These are phyloP conservation scores for Dipodomys merriami DNA, from an alignment of 2,113 vertebrate genomes.

Conservation along the genomic window DNA sequence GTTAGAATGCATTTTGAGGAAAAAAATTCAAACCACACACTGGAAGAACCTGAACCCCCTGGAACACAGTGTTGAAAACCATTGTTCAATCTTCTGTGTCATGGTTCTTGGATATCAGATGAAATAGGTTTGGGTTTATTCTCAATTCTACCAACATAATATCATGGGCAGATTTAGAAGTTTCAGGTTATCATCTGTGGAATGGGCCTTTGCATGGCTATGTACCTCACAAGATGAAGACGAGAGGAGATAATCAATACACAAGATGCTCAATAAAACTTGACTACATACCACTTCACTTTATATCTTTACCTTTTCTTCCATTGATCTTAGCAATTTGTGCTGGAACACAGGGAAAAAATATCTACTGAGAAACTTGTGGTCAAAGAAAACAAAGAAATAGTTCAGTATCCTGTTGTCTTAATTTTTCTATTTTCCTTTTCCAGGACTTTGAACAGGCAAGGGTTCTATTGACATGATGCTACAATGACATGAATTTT, in stretches of 20 bases:
- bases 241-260: background rate
- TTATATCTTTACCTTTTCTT: slow-evolving; percentile 72
- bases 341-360: slow-evolving; percentile 66
- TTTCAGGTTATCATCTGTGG: background rate
- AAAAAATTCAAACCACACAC: background rate
- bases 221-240: background rate
- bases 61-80: background rate
- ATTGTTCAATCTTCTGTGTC: background rate
- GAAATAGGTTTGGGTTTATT: background rate
- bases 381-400: slow-evolving; percentile 74
- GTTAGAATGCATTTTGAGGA: slow-evolving; percentile 28
- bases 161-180: background rate
- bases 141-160: background rate
- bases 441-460: slow-evolving; percentile 67
- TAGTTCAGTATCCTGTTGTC: slow-evolving; percentile 39
- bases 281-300: background rate
- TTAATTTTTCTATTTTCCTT: slow-evolving; percentile 55
- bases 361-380: slow-evolving; percentile 63
- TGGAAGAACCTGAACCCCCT: background rate
- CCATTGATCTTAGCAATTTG: slow-evolving; percentile 65
- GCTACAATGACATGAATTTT: slow-evolving; percentile 76
- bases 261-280: background rate
- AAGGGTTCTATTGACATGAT: slow-evolving; percentile 77
- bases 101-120: background rate
- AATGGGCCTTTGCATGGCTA: background rate